Base-by-base conservation (phyloP, 2,113 vertebrate genomes). In the Chelonoidis abingdonii region DNA sequence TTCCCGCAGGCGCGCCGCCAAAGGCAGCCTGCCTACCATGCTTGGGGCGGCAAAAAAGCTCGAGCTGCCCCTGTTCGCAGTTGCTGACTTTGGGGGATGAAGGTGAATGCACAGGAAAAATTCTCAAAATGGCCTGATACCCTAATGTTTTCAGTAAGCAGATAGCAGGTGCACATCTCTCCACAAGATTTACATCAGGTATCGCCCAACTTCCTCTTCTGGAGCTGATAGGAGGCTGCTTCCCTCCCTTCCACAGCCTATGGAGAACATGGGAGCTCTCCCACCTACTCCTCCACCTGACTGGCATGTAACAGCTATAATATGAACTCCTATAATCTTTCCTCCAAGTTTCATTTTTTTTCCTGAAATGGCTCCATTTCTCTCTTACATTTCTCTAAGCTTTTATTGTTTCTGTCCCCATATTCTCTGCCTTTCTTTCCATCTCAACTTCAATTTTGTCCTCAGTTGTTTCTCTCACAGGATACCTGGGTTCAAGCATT, bases 331-430 rank as follows among this genome's bases (percentile, higher is more conserved):
- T 49, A 53, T 44, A 24, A 12, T 88, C 25, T 86, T 59, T 93
- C 69, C 10, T 76, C 35, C 25, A 93, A 89, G 78, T 49, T 90
- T 57, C 38, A 86, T 54, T 89, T 86, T 88, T 86, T 10, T 10
- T 89, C 88, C 78, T 95, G 41, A 88, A 56, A 90, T 91, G 80
- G 80, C 31, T 56, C 94, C 19, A 92, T 87, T 52, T 96, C 75
- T 93, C 80, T 82, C 89, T 3, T 3, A 57, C 56, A 57, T 27
- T 57, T 90, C 10, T 92, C 41, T 50, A 53, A 6, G 31, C n/a
- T 19, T 62, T 91, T 80, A 24, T 72, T 47, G 17, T 92, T 85
- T 89, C 10, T 78, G 7, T 50, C 47, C 9, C 47, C 47, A 52
- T 87, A 87, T 54, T 93, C 7, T n/a, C 16, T 88, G 2, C 2